These are phyloP conservation scores for Polylopha cassiicola DNA, from an alignment of 2,888 invertebrate species.

Conservation along the genomic window DNA sequence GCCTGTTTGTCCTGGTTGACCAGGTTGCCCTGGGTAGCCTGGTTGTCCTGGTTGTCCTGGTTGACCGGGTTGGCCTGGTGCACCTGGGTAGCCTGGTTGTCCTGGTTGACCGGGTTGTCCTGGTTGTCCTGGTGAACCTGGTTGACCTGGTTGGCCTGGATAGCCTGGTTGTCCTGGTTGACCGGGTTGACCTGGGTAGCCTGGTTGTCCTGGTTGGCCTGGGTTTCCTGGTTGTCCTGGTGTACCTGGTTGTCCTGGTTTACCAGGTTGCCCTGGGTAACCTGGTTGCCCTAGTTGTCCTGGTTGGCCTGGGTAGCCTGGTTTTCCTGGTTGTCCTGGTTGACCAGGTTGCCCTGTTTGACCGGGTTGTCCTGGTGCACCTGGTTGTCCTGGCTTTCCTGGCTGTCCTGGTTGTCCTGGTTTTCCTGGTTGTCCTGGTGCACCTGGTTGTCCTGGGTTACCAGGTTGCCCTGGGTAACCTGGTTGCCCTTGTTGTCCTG, in stretches of 20 bases:
- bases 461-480: slow-evolving; percentile 27
- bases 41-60: slow-evolving; percentile 31
- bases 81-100: slow-evolving; percentile 23
- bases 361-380: slow-evolving; percentile 11
- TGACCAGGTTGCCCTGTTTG: slow-evolving; percentile 13
- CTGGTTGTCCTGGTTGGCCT: slow-evolving; percentile 23
- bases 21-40: slow-evolving; percentile 29
- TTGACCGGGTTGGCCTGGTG: slow-evolving; percentile 30
- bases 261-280: slow-evolving; percentile 2
- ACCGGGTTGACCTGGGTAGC: slow-evolving; percentile 36
- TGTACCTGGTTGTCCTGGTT: not conserved
- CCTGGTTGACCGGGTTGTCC: slow-evolving; percentile 29
- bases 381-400: slow-evolving; percentile 17
- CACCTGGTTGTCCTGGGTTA: slow-evolving; percentile 24
- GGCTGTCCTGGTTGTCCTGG: slow-evolving; percentile 24
- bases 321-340: slow-evolving; percentile 8
- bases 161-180: slow-evolving; percentile 35
- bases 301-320: slow-evolving; percentile 5
- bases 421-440: slow-evolving; percentile 25
- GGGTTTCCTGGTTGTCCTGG: slow-evolving; percentile 22
- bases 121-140: slow-evolving; percentile 27
- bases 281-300: slow-evolving; percentile 10
- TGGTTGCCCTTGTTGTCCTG: slow-evolving; percentile 26
- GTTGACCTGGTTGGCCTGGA: slow-evolving; percentile 32
- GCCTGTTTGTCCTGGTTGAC: slow-evolving; percentile 24